Conservation (phyloP, 2,888 invertebrate species). For the Pachycephus smyrnensis region DNA sequence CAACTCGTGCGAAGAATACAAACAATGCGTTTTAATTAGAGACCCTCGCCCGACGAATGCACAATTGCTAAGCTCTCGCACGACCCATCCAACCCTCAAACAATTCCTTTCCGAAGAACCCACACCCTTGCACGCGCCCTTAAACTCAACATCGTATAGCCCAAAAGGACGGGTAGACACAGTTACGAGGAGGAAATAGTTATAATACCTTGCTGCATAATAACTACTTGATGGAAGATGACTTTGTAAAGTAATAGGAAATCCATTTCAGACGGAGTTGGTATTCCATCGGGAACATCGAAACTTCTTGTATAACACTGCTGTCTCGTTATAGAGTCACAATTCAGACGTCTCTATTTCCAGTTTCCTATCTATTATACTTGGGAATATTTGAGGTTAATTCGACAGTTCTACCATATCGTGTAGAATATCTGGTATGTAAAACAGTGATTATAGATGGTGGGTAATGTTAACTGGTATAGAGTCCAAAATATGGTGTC, state of each 20-base stretch:
- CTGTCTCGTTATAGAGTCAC: not conserved
- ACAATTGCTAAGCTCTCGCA: constrained; percentile 37
- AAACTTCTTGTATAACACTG: not conserved
- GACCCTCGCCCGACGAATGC: constrained; percentile 48
- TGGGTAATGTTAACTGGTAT: too few relatives aligned
- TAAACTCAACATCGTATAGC: not conserved
- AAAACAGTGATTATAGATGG: not conserved
- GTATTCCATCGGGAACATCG: not conserved
- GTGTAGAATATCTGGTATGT: not conserved
- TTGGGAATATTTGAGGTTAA: not conserved
- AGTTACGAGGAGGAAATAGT: not conserved
- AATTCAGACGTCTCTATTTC: not conserved
- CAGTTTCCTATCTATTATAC: not conserved
- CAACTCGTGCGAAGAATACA: constrained; percentile 57
- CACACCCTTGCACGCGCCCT: not conserved
- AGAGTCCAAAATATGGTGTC: not conserved
- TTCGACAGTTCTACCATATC: not conserved
- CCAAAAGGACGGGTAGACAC: not conserved
- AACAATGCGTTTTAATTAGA: constrained; percentile 65
- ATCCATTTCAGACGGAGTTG: not conserved
- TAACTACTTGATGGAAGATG: not conserved
- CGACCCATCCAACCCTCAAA: not conserved
- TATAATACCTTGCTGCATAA: not conserved
- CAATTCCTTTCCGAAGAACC: not conserved
- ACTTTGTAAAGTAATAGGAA: not conserved